Conservation (phyloP, 2,113 vertebrate genomes). For the Phylloscopus whistleri region DNA sequence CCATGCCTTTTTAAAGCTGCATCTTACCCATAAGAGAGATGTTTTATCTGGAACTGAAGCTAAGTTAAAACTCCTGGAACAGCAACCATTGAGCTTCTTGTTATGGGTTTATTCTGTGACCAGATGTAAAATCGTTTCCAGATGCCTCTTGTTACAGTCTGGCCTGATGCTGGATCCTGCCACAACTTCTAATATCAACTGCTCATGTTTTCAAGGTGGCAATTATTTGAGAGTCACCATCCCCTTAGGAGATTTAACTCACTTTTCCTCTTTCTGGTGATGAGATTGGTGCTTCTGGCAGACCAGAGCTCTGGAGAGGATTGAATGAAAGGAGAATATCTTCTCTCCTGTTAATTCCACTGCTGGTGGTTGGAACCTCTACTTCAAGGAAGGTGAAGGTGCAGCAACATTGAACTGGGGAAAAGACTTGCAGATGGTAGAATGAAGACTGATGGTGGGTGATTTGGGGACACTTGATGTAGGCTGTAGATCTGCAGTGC, state of each 20-base stretch:
- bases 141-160: neutral
- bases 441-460: neutral
- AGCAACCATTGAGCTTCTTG: neutral
- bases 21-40: neutral
- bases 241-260: neutral
- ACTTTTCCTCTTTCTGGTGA: neutral
- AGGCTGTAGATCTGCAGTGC: neutral
- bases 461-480: neutral
- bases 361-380: neutral
- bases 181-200: neutral
- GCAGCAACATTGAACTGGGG: neutral
- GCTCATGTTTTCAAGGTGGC: neutral
- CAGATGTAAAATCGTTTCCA: neutral
- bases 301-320: neutral
- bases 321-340: neutral
- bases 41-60: neutral
- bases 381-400: neutral
- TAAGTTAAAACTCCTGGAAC: neutral
- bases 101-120: neutral
- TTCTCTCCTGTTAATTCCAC: neutral
- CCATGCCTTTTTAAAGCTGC: neutral
- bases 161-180: neutral
- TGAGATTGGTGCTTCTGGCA: neutral
- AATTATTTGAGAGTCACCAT: neutral
- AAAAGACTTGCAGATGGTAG: neutral